Evolutionary conservation across 2,797 vertebrate genomes (phyloP).

Genomic region (Ibycter americanus): DNA sequence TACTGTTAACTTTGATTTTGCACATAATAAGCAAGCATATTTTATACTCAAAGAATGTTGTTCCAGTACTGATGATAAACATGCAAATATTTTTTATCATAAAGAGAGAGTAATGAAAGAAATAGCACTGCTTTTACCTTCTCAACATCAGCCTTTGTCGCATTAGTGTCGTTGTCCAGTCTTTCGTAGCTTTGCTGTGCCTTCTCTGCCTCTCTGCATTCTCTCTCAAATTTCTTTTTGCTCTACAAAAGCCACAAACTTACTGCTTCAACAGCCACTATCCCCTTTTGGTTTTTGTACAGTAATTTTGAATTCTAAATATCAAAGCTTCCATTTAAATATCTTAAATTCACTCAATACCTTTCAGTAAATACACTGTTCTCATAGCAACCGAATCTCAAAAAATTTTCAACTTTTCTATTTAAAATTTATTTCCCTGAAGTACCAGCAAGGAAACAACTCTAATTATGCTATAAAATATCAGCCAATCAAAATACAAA

Average conservation of each 20-base stretch:
- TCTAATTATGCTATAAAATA: not conserved
- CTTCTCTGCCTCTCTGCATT: constrained; percentile 96
- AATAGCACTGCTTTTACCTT: constrained; percentile 81
- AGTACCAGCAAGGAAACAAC: not conserved
- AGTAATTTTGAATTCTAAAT: constrained; percentile 5
- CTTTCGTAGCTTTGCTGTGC: constrained; percentile 91
- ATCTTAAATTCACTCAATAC: not conserved
- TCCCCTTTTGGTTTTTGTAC: not conserved
- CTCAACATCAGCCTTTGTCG: constrained; percentile 98
- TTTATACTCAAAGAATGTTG: not conserved
- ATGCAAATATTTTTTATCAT: not conserved
- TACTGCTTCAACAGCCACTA: constrained; percentile 13
- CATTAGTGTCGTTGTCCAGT: constrained; percentile 95
- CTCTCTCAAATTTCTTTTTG: constrained; percentile 98
- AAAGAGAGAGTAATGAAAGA: not conserved
- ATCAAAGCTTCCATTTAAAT: not conserved
- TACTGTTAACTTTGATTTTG: not conserved
- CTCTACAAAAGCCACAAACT: constrained; percentile 81
- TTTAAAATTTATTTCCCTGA: not conserved
- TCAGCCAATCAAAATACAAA: not conserved
- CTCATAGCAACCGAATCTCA: not conserved
- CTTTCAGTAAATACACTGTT: not conserved
- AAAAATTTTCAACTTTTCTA: not conserved
- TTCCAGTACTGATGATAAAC: not conserved
- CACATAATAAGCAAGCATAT: not conserved